Conservation (phyloP, 2,797 vertebrate genomes). For the Enteromius fasciolatus region DNA sequence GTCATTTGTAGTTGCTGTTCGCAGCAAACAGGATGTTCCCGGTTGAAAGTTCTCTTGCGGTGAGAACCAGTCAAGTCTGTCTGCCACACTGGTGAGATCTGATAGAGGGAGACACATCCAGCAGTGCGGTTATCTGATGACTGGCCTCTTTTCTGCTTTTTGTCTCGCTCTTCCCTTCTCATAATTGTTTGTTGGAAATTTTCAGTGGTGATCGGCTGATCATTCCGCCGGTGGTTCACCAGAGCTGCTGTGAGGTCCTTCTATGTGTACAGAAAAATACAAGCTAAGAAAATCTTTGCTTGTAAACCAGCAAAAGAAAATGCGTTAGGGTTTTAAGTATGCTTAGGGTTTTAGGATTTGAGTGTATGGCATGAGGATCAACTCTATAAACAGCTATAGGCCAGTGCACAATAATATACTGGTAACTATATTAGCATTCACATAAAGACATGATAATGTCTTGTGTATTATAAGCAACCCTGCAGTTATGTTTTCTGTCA, state of each 20-base stretch:
- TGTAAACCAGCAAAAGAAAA: background rate
- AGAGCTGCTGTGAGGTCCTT: conserved; percentile 19
- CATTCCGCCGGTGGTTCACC: conserved; percentile 42
- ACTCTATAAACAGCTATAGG: background rate
- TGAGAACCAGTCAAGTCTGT: conserved; percentile 63
- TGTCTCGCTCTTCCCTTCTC: conserved; percentile 46
- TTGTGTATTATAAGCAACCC: background rate
- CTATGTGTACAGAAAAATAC: conserved; percentile 12
- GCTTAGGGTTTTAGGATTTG: background rate
- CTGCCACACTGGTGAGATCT: conserved; percentile 62
- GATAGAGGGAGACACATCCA: conserved; percentile 76
- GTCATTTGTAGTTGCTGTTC: conserved; percentile 78
- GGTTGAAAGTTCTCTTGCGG: conserved; percentile 57
- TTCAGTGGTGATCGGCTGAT: conserved; percentile 32
- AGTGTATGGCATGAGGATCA: background rate
- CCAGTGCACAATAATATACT: background rate
- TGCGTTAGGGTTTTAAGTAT: background rate
- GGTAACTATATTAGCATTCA: background rate
- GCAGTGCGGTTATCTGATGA: conserved; percentile 76
- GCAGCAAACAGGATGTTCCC: conserved; percentile 77
- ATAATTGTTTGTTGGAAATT: conserved; percentile 41
- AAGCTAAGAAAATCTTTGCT: conserved; percentile 8
- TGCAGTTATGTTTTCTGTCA: background rate
- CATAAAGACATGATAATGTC: background rate
- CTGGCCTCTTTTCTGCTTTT: conserved; percentile 59